These are phyloP conservation scores for Brachyopa scutellaris DNA, from an alignment of 2,888 invertebrate species.

Conservation along the genomic window DNA sequence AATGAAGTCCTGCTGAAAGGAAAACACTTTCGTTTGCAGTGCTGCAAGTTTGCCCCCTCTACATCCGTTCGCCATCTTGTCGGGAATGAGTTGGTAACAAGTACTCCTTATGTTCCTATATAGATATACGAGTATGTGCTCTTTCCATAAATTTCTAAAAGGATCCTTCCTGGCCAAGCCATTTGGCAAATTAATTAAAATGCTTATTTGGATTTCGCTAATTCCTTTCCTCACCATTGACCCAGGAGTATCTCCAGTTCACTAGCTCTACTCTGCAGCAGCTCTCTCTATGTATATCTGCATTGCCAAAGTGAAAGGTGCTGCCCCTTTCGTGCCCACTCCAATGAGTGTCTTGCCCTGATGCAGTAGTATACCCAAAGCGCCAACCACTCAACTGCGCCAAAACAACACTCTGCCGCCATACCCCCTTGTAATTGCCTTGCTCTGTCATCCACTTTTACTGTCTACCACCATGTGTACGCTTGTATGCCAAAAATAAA, in stretches of 20 bases:
- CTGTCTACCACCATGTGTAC: not conserved
- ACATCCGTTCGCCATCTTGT: too few species aligned
- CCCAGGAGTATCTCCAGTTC: constrained; percentile 52
- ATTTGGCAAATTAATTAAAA: constrained; percentile 73
- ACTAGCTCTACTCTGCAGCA: constrained; percentile 1
- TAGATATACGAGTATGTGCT: constrained; percentile 23
- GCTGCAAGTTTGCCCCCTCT: constrained; percentile 10
- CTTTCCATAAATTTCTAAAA: constrained; percentile 54
- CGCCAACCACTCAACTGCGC: constrained; percentile 46
- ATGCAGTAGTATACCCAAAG: constrained; percentile 22
- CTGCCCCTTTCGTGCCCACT: not conserved
- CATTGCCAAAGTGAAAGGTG: constrained; percentile 33
- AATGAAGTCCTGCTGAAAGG: constrained; percentile 24
- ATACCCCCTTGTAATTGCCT: constrained; percentile 24
- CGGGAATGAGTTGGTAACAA: constrained; percentile 13
- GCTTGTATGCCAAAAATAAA: constrained; percentile 62
- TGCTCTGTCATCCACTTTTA: constrained; percentile 15
- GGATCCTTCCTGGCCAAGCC: constrained; percentile 55
- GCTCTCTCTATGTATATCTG: not conserved
- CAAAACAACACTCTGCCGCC: constrained; percentile 27
- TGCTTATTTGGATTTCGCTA: constrained; percentile 72
- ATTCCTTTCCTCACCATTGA: constrained; percentile 60
- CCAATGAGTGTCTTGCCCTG: constrained; percentile 25
- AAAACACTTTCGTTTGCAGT: constrained; percentile 49
- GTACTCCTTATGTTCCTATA: not conserved